phyloP scores from a whole-genome alignment of 2,888 invertebrate species.

The Melanostoma mellinum region DNA sequence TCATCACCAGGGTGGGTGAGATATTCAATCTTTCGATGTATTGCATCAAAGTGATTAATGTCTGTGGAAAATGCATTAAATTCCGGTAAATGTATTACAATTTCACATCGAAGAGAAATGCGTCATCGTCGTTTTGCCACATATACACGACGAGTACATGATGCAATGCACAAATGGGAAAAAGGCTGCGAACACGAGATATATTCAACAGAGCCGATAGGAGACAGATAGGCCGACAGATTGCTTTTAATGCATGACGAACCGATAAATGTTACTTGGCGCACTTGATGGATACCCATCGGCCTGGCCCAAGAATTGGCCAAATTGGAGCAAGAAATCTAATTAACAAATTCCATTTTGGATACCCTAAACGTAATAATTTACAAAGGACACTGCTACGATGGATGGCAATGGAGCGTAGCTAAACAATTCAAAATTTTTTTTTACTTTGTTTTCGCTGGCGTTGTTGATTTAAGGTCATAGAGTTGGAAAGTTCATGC shows the following conservation, averaged over 20 bases:
- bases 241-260: constrained; percentile 56
- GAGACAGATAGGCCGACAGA: constrained; percentile 64
- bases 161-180: neutral
- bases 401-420: neutral
- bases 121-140: constrained; percentile 55
- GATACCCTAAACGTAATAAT: constrained; percentile 57
- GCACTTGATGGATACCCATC: constrained; percentile 33
- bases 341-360: constrained; percentile 70
- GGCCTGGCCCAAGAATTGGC: constrained; percentile 57
- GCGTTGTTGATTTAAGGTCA: neutral
- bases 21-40: constrained; percentile 74
- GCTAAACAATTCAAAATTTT: neutral
- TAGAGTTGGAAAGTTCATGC: constrained; percentile 7
- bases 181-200: constrained; percentile 16
- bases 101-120: constrained; percentile 76
- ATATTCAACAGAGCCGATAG: constrained; percentile 24
- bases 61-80: constrained; percentile 82
- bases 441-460: neutral
- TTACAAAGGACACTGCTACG: constrained; percentile 47
- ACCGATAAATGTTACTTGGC: constrained; percentile 31
- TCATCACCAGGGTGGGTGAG: constrained; percentile 21
- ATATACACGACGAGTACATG: too few relatives aligned
- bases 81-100: constrained; percentile 82
- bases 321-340: constrained; percentile 70
- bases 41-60: constrained; percentile 81